These are phyloP conservation scores for Hypselothyrea guttata DNA, from an alignment of 2,888 invertebrate species.

Conservation along the genomic window DNA sequence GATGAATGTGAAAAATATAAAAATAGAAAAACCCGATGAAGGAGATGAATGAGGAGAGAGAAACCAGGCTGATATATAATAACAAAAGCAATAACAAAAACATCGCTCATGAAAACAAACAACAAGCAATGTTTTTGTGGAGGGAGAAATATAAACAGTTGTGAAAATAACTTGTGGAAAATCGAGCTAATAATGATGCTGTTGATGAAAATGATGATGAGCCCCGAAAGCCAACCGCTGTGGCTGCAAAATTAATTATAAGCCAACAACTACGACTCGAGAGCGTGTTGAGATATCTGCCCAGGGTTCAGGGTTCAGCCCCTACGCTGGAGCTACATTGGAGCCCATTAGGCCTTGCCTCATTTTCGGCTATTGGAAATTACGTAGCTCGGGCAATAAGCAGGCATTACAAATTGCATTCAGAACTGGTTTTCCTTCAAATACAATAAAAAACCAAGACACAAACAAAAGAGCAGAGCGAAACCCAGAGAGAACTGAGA, in stretches of 20 bases:
- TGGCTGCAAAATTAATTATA: constrained; percentile 63
- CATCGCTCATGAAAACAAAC: constrained; percentile 69
- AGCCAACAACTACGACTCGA: constrained; percentile 46
- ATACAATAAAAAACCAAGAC: constrained; percentile 9
- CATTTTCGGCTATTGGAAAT: constrained; percentile 44
- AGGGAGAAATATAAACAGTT: constrained; percentile 35
- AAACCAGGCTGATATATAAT: too few species aligned
- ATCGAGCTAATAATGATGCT: constrained; percentile 30
- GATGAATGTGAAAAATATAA: constrained; percentile 48
- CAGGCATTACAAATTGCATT: constrained; percentile 72
- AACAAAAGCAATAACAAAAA: neutral
- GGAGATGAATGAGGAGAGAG: too few species aligned
- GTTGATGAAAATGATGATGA: constrained; percentile 16
- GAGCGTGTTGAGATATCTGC: constrained; percentile 63
- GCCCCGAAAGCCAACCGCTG: constrained; percentile 13
- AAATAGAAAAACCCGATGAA: constrained; percentile 10
- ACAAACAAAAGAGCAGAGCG: constrained; percentile 24
- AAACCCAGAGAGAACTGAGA: neutral
- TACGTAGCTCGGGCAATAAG: constrained; percentile 33
- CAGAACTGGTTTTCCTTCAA: constrained; percentile 49
- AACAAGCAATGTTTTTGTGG: constrained; percentile 21
- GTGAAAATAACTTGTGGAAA: constrained; percentile 42
- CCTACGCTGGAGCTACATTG: neutral
- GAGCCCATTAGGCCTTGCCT: constrained; percentile 40
- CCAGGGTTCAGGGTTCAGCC: neutral